Evolutionary conservation across 2,797 vertebrate species (phyloP).

Genomic region (Poliocrania exsul): DNA sequence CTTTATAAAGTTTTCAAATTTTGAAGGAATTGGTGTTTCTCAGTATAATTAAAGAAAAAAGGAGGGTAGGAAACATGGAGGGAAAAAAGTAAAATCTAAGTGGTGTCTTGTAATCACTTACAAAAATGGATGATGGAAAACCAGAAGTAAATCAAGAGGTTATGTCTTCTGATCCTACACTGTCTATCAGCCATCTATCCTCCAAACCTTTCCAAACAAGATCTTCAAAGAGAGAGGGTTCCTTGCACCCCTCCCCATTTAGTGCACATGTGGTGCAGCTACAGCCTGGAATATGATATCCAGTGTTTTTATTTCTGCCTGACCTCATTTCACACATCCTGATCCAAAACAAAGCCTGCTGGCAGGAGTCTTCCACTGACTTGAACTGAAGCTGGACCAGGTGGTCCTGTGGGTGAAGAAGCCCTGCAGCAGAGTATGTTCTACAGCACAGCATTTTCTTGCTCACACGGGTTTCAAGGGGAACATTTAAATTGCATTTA

Average conservation of each 20-base stretch:
- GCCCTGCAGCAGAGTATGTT: neutral
- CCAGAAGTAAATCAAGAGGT: neutral
- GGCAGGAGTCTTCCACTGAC: neutral
- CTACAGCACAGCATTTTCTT: neutral
- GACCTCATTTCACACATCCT: neutral
- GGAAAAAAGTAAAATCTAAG: neutral
- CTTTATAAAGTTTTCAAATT: neutral
- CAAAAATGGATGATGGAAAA: neutral
- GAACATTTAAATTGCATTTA: neutral
- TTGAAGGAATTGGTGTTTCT: neutral
- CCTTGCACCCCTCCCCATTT: neutral
- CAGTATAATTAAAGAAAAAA: neutral
- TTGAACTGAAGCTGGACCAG: neutral
- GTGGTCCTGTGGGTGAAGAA: neutral
- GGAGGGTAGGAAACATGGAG: neutral
- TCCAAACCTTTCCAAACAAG: neutral
- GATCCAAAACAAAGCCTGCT: neutral
- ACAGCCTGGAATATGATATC: accelerated
- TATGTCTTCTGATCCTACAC: neutral
- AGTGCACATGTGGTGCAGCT: neutral
- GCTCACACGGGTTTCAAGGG: neutral
- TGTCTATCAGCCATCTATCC: neutral
- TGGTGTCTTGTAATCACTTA: neutral
- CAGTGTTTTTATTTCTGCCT: neutral
- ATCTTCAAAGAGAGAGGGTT: neutral